A percentile compares a stretch with the other conserved stretches of the same genome.
phyloP scores from a whole-genome alignment of 2,113 vertebrate species.

The Axis porcinus region DNA sequence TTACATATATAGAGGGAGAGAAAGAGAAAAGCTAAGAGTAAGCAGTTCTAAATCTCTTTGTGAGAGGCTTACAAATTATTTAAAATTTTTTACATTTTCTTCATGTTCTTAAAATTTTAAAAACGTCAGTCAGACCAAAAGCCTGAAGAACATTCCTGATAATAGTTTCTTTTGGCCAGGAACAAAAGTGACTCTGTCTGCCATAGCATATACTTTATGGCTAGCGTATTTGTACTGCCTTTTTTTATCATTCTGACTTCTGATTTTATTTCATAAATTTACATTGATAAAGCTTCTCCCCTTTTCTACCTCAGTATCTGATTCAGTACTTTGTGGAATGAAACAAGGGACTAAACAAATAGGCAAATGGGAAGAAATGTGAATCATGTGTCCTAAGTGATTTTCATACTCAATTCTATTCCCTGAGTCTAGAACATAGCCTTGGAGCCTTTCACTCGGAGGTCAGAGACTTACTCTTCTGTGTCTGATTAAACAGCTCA shows the following conservation, averaged over 20 bases:
- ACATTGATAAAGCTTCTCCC: neutral
- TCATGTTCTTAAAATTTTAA: neutral
- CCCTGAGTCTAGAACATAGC: neutral
- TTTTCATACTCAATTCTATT: neutral
- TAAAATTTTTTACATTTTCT: neutral
- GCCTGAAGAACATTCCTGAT: neutral
- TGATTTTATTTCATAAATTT: slow-evolving; percentile 7
- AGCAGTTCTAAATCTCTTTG: neutral
- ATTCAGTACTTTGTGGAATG: neutral
- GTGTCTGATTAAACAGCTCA: neutral
- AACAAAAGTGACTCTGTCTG: neutral
- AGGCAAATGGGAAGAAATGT: neutral
- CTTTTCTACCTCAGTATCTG: neutral
- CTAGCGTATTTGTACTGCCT: neutral
- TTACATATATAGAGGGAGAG: neutral
- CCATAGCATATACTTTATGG: neutral
- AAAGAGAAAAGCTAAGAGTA: neutral
- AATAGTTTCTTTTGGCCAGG: neutral
- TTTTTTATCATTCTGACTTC: slow-evolving; percentile 14
- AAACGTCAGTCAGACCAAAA: neutral
- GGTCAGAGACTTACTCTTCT: neutral
- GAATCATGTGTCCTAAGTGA: neutral
- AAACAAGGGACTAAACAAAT: neutral
- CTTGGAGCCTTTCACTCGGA: neutral
- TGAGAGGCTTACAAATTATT: neutral